Evolutionary conservation across 1,140 invertebrate genomes (phyloP).

Genomic region (Atta colombica): DNA sequence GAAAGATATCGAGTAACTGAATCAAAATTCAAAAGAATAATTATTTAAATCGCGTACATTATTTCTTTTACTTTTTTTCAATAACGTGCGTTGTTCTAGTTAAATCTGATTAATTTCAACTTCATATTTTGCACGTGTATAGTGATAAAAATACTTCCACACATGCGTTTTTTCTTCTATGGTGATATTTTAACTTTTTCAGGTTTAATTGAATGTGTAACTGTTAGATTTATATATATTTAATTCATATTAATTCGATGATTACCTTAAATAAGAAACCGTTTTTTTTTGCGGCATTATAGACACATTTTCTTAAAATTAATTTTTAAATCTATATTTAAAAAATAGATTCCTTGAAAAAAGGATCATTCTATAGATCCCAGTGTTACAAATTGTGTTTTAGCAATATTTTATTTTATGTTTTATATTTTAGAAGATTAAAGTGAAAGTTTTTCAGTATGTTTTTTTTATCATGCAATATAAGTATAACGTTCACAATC

Average conservation of each 20-base stretch:
- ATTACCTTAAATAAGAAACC: neutral
- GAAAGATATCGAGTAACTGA: constrained; percentile 28
- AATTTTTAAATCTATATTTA: neutral
- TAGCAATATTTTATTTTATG: neutral
- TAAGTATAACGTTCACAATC: neutral
- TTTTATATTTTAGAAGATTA: neutral
- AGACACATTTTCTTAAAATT: neutral
- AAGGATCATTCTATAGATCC: neutral
- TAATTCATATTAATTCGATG: neutral
- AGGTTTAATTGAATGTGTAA: neutral
- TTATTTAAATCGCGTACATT: neutral
- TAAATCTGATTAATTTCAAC: neutral
- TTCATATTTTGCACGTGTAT: neutral
- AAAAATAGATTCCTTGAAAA: neutral
- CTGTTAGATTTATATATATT: neutral
- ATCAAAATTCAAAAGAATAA: constrained; percentile 17
- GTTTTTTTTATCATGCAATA: neutral
- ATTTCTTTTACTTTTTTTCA: neutral
- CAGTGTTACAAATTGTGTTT: neutral
- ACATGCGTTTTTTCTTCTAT: too few species aligned
- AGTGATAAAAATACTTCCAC: neutral
- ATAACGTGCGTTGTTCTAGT: neutral
- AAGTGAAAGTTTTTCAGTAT: neutral
- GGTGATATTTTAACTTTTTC: too few species aligned
- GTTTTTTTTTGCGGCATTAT: neutral